Base-by-base conservation (phyloP, 2,113 vertebrate genomes). In the Saccopteryx leptura region DNA sequence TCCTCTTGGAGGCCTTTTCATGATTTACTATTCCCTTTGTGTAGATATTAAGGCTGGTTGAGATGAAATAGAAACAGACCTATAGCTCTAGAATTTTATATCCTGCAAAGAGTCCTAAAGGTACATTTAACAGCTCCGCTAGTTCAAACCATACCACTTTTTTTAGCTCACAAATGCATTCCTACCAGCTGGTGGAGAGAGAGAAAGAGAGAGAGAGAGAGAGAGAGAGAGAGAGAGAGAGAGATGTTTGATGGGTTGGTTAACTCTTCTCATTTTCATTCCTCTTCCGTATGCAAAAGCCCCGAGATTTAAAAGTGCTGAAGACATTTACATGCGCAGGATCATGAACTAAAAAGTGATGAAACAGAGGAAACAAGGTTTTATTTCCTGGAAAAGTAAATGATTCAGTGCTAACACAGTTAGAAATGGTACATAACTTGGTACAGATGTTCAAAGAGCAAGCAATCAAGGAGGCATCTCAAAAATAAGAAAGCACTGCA, bases 1-100 rank as follows among this genome's bases (percentile, higher is more conserved):
- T 90, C 86, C 61, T 79, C 95, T 94, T 71, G 28, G 23, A 92
- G 82, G n/a, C 4, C 69, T 97, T 97, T 94, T 96, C 65, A 95
- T 96, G 96, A 97, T 95, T 97, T 96, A 96, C 24, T 79, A 95
- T 95, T 93, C 26, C 4, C 17, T 97, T 97, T 95, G 80, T 95
- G 75, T 80, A 88, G 84, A 78, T 97, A 97, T 95, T 97, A 95
- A 96, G 96, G 88, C 52, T 97, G 78, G 92, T 88, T 63, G 52
- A 87, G 46, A 50, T 75, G 82, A 98, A 96, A 66, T 92, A 87
- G 83, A 97, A 97, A 66, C 18, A 97, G 94, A 78, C 3, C 23
- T 92, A 5, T 92, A 87, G 80, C 83, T 97, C 71, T 28, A 93
- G 63, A 92, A 88, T 87, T 96, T 94, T 97, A 94, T 95, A 71